These are phyloP conservation scores for Germaria angustata DNA, from an alignment of 2,888 invertebrate species.

Conservation along the genomic window DNA sequence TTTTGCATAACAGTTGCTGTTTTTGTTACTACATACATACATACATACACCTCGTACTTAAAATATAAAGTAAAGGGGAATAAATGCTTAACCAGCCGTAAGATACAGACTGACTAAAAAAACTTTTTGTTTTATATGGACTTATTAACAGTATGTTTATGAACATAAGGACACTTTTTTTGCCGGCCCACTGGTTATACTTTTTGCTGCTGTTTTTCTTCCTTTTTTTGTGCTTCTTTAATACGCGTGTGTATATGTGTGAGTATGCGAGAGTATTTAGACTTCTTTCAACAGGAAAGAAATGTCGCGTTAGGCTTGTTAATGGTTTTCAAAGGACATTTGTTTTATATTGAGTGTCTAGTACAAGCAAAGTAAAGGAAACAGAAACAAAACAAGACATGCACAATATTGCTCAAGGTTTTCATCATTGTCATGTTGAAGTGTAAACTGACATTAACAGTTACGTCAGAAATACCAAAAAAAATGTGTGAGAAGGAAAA, in stretches of 20 bases:
- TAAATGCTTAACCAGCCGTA: constrained; percentile 55
- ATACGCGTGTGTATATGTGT: not conserved
- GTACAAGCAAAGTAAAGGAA: not conserved
- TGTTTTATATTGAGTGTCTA: constrained; percentile 25
- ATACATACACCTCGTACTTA: constrained; percentile 7
- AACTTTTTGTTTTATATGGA: constrained; percentile 5
- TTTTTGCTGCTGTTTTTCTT: not conserved
- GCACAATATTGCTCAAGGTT: constrained; percentile 52
- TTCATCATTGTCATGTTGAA: constrained; percentile 53
- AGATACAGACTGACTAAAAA: constrained; percentile 29
- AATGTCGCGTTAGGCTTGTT: constrained; percentile 63
- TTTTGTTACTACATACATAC: not conserved
- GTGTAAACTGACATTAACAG: constrained; percentile 39
- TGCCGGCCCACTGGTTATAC: constrained; percentile 4
- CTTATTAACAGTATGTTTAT: constrained; percentile 55
- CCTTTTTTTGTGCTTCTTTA: not conserved
- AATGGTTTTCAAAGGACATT: constrained; percentile 59
- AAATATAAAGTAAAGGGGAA: constrained; percentile 37
- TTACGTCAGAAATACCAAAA: not conserved
- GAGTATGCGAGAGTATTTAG: not conserved
- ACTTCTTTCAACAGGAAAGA: constrained; percentile 49
- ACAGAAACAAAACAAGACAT: not conserved
- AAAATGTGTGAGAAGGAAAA: not conserved
- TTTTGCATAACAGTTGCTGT: not conserved
- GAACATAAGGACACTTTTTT: constrained; percentile 57